Conservation (phyloP, 2,888 invertebrate species). For the Trichopoda pennipes region DNA sequence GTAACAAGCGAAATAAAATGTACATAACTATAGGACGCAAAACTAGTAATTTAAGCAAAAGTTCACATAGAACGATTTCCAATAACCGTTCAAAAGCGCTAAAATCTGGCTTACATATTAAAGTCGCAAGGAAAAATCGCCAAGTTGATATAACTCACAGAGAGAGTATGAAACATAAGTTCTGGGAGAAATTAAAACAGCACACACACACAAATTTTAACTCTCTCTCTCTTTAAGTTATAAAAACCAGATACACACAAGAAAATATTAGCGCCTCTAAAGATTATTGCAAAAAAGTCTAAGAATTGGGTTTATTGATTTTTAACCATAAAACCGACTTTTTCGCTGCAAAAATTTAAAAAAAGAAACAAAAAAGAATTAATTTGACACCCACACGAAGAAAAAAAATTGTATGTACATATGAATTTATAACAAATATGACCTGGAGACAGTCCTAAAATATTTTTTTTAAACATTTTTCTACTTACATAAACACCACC, state of each 20-base stretch:
- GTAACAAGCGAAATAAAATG: slow-evolving; percentile 80
- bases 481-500: slow-evolving; percentile 73
- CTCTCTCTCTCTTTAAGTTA: slow-evolving; percentile 59
- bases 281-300: slow-evolving; percentile 77
- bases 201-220: slow-evolving; percentile 17
- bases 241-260: slow-evolving; percentile 64
- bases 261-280: slow-evolving; percentile 70
- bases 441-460: background rate
- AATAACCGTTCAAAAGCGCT: slow-evolving; percentile 70
- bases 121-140: slow-evolving; percentile 19
- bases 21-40: slow-evolving; percentile 80
- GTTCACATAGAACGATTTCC: slow-evolving; percentile 76
- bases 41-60: slow-evolving; percentile 78
- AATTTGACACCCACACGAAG: background rate
- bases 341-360: slow-evolving; percentile 70
- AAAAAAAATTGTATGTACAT: background rate
- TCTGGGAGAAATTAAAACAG: background rate
- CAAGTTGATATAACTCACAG: slow-evolving; percentile 59
- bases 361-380: slow-evolving; percentile 59
- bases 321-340: slow-evolving; percentile 69
- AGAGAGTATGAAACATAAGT: slow-evolving; percentile 35
- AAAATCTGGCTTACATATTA: slow-evolving; percentile 44
- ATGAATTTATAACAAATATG: background rate
- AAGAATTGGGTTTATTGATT: slow-evolving; percentile 67
- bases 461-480: slow-evolving; percentile 13